phyloP scores from a whole-genome alignment of 2,113 vertebrate species.

The Hippocampus comes region DNA sequence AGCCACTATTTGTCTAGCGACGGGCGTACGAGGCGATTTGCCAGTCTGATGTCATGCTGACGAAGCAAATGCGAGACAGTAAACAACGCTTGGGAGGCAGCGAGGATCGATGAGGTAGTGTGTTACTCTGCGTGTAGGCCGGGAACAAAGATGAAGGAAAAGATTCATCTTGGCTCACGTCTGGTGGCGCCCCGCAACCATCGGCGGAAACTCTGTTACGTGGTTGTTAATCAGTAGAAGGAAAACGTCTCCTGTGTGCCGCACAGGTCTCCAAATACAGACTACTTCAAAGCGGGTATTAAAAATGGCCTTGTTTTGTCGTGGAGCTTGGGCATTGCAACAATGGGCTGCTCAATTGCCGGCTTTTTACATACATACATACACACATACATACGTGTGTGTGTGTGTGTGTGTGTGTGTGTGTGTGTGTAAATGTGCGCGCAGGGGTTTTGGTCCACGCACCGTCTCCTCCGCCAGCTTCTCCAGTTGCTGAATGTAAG shows the following conservation, averaged over 20 bases:
- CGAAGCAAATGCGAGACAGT: conserved; percentile 39
- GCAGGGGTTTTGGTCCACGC: conserved; percentile 12
- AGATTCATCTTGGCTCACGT: conserved; percentile 29
- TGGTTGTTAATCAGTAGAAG: conserved; percentile 6
- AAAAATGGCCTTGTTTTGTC: conserved; percentile 2
- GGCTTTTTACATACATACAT: no score
- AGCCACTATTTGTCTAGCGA: conserved; percentile 54
- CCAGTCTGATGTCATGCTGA: conserved; percentile 68
- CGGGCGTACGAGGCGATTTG: conserved; percentile 37
- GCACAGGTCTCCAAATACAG: conserved; percentile 10
- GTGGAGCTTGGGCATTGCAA: no score
- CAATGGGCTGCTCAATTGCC: no score
- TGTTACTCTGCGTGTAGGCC: conserved; percentile 8
- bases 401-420: no score
- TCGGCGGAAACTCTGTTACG: conserved; percentile 15
- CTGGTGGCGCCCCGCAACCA: not conserved
- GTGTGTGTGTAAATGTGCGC: conserved; percentile 1
- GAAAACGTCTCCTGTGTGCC: not conserved
- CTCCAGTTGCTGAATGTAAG: conserved; percentile 97
- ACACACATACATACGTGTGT: no score
- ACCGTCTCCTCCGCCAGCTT: conserved; percentile 95
- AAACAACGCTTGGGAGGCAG: conserved; percentile 28
- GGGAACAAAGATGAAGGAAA: conserved; percentile 30
- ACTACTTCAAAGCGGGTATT: conserved; percentile 37
- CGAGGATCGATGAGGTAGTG: conserved; percentile 20